phyloP scores from a whole-genome alignment of 1,140 invertebrate genomes.

The Lethocerus indicus region DNA sequence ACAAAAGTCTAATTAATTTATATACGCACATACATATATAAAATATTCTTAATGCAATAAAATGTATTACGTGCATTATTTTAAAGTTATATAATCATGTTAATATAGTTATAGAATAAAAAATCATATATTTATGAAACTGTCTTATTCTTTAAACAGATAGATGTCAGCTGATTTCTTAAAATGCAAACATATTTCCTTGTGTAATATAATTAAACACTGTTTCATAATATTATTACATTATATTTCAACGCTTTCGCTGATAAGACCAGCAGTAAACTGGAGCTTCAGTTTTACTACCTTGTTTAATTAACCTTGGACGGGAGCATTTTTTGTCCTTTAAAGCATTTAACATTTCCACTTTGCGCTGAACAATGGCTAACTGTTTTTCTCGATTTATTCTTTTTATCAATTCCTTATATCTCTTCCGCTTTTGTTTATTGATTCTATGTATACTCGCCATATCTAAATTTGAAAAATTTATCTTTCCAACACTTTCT shows the following conservation, averaged over 20 bases:
- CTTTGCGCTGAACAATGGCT: background rate
- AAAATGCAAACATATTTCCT: too few relatives aligned
- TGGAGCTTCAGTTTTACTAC: background rate
- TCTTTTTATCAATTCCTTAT: conserved; percentile 1
- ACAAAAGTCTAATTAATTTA: too few relatives aligned
- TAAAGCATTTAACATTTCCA: background rate
- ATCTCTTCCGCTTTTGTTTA: background rate
- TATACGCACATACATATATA: too few relatives aligned
- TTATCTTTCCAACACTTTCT: background rate
- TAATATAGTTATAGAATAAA: too few relatives aligned
- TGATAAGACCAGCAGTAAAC: conserved; percentile 1
- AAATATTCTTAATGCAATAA: too few relatives aligned
- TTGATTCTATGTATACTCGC: background rate
- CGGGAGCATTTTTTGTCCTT: background rate
- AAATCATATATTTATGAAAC: too few relatives aligned
- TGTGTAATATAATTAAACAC: too few relatives aligned
- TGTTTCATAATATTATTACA: too few relatives aligned
- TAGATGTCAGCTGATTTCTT: too few relatives aligned
- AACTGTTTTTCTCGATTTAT: background rate
- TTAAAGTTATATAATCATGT: too few relatives aligned
- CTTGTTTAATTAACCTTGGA: background rate
- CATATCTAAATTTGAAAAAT: background rate
- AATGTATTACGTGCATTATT: too few relatives aligned
- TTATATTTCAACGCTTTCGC: conserved; percentile 2
- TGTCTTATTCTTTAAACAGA: too few relatives aligned